Base-by-base conservation (phyloP, 2,113 vertebrate species). In the Ceyx melanurus region DNA sequence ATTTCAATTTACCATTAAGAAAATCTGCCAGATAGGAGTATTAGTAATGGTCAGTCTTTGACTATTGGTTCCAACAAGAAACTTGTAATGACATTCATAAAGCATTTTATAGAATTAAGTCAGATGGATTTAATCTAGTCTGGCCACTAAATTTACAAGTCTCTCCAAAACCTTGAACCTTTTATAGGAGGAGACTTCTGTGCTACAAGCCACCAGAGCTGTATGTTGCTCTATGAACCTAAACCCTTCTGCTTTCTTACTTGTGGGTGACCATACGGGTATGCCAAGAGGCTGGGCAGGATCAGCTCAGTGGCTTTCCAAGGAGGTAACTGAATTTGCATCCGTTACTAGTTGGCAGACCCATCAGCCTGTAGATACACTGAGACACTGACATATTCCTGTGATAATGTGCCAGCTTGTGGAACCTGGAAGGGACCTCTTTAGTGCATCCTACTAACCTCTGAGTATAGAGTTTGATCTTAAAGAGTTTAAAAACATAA, bases 391-490 rank as follows among this genome's bases (percentile, higher is more conserved):
- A 51, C 13, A 11, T 58, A 23, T 18, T 67, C 20, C 53, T 61
- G 1, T 0, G 0, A 25, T 67, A 12, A 56, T 14, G 8, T 50
- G 23, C 46, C 16, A 11, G 29, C 42, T 68, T 14, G 14, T 56
- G 46, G 43, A 62, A 56, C 40, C 6, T 37, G 33, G 10, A 46
- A 80, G 23, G 21, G 12, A 75, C 29, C 61, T 62, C 33, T 23
- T 43, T 6, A 75, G 57, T 28, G 10, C 0, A 0, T 53, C 62
- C 17, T 57, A 25, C 7, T 26, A 57, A 35, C 50, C 37, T 48
- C 33, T 3, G 1, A 45, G 37, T 54, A 35, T 3, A 5, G 10
- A 67, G 11, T 74, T 88, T 26, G 20, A 23, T 13, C 56, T 82
- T 86, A 54, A 16, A n/a, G 43, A 64, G 18, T 56, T 45, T 73